Evolutionary conservation across 30 jellyfish, hydroid and myxozoan species (phyloP), one percentile per base, ranked within the genome.

Genomic region (Turritopsis rubra): DNA sequence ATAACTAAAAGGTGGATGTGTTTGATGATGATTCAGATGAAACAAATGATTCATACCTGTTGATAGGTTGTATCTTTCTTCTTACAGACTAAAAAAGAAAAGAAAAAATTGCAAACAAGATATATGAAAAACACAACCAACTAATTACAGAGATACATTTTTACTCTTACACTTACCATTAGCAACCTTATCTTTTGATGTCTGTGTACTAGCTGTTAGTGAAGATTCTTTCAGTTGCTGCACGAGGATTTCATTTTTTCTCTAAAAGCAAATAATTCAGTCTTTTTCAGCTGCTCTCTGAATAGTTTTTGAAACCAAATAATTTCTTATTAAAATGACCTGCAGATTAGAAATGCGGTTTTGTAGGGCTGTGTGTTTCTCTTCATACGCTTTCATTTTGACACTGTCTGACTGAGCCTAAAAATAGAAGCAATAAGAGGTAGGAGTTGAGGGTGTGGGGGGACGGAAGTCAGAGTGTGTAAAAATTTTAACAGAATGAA

Each of bases 301-400:
- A 13, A 5, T 41, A 41, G 60, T 13, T 41, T n/a, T 3, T 41
- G 60, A 41, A 41, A 41, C 60, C 60, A 41, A 41, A 3, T 5
- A 3, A 5, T 41, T 41, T 41, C 60, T 41, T 13, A 41, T 41
- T 13, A 22, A 28, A 87, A 7, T 16, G 75, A 89, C 96, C 88
- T 85, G 96, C 20, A 89, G 79, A 85, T 89, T 89, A 20, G 93
- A 26, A 23, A 89, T 52, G 28, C 96, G 77, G 79, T 89, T 81
- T 30, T 75, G 89, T 21, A 84, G 72, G 13, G 93, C 79, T 0
- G 88, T 16, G 16, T 71, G 65, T 77, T 89, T 89, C n/a, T 89
- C 96, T 68, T 89, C 94, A 18, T 81, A 80, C 31, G 70, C 79
- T 52, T 80, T 75, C 80, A 79, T 84, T 0, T 89, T 84, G 41